phyloP scores from a whole-genome alignment of 2,797 vertebrate species.

The Oophaga sylvatica region DNA sequence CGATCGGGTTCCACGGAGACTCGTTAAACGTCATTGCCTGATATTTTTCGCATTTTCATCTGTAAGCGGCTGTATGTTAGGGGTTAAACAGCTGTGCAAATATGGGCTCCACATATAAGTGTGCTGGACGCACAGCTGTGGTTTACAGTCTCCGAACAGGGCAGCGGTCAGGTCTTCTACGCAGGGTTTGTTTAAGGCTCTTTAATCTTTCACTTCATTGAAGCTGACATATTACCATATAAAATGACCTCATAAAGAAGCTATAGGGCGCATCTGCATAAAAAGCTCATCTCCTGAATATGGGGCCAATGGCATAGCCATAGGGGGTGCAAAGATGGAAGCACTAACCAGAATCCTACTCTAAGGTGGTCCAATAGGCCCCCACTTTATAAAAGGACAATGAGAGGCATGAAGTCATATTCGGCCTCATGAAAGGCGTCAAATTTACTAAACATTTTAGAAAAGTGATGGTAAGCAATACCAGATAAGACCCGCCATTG shows the following conservation, averaged over 20 bases:
- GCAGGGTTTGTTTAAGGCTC: slow-evolving; percentile 4
- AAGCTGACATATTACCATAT: background rate
- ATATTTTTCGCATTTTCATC: background rate
- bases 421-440: too few relatives aligned
- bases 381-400: too few relatives aligned
- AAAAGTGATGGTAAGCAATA: too few relatives aligned
- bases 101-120: background rate
- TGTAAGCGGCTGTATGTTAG: background rate
- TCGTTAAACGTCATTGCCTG: background rate
- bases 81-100: slow-evolving; percentile 50
- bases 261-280: background rate
- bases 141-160: background rate
- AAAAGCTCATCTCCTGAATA: background rate
- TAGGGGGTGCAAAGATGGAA: too few relatives aligned
- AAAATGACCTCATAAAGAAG: background rate
- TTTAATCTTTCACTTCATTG: background rate
- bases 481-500: too few relatives aligned
- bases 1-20: background rate
- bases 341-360: too few relatives aligned
- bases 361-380: too few relatives aligned
- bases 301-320: too few relatives aligned
- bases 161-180: slow-evolving; percentile 1
- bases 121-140: slow-evolving; percentile 13
- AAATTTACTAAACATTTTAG: too few relatives aligned
- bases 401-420: too few relatives aligned